Evolutionary conservation across 1,140 invertebrate genomes (phyloP), one percentile per base, ranked within the genome.

Genomic region (Drosophila kanapiae): DNA sequence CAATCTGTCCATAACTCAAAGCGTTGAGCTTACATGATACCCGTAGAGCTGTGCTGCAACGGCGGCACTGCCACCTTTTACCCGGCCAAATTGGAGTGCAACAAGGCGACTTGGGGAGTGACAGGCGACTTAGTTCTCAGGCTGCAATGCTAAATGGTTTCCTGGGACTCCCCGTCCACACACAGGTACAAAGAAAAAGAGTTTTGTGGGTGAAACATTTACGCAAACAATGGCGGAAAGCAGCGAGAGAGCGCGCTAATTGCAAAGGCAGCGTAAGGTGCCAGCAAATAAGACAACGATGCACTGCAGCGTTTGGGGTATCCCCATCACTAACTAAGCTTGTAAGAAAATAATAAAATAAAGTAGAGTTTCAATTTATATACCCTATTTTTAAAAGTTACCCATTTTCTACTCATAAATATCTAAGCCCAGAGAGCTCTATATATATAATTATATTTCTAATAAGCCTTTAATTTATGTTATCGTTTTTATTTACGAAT

Each of bases 81-180:
- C 65, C 74, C 54, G 42, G 68, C 70, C 72, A 81, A 88, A 75
- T 75, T 69, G 49, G 58, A 83, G 71, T 53, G 45, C 48, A 59
- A 61, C 64, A 80, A 65, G 61, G 75, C 82, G 78, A 88, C 48
- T 27, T 49, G 48, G 29, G 43, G 29, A 87, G 84, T 88, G 83
- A 87, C 84, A 88, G 65, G 78, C 80, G 74, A 72, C 85, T 88
- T 90, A 74, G 84, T 88, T 88, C 84, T 88, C 84, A 88, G 80
- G 85, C 84, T 78, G 65, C 51, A 70, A 75, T 80, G 85, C 84
- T 88, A 84, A 88, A 88, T 87, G 85, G 77, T 88, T 88, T 88
- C 84, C 84, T 88, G 84, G 72, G 62, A 43, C 56, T 23, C 23
- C 47, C 29, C 49, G 16, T 31, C 49, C 47, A 51, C 59, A 59